Evolutionary conservation across 30 jellyfish, hydroid and myxozoan genomes (phyloP).

Genomic region (Rhopilema esculentum): DNA sequence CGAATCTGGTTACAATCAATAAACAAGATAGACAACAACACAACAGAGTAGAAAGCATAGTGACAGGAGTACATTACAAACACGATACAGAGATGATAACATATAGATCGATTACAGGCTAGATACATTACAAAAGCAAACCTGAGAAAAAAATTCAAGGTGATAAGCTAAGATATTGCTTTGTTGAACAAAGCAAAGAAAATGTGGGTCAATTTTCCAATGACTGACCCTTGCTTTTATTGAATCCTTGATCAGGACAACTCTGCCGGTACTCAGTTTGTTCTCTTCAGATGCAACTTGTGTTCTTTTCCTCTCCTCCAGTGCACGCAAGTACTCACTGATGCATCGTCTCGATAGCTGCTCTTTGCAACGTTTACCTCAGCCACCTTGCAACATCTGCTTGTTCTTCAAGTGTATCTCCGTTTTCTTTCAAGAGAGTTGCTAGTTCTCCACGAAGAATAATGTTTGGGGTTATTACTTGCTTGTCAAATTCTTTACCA

Average conservation of each 20-base stretch:
- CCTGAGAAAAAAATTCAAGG: too few species aligned
- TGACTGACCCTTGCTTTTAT: conserved; percentile 28
- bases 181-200: too few species aligned
- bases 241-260: conserved; percentile 50
- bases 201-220: too few species aligned
- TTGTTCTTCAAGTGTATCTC: conserved; percentile 24
- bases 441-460: conserved; percentile 41
- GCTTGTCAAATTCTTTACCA: conserved; percentile 69
- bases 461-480: conserved; percentile 40
- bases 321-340: conserved; percentile 32
- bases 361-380: conserved; percentile 48
- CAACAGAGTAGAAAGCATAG: too few species aligned
- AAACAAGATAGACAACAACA: too few species aligned
- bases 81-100: too few species aligned
- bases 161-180: too few species aligned
- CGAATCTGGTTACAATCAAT: too few species aligned
- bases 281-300: conserved; percentile 16
- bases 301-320: conserved; percentile 44
- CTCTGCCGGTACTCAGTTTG: conserved; percentile 15
- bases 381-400: conserved; percentile 35
- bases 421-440: conserved; percentile 21
- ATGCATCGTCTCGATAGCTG: conserved; percentile 47
- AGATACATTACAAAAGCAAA: too few species aligned
- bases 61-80: too few species aligned
- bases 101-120: too few species aligned